phyloP scores from a whole-genome alignment of 2,888 invertebrate genomes.

The Hetaerina titia region DNA sequence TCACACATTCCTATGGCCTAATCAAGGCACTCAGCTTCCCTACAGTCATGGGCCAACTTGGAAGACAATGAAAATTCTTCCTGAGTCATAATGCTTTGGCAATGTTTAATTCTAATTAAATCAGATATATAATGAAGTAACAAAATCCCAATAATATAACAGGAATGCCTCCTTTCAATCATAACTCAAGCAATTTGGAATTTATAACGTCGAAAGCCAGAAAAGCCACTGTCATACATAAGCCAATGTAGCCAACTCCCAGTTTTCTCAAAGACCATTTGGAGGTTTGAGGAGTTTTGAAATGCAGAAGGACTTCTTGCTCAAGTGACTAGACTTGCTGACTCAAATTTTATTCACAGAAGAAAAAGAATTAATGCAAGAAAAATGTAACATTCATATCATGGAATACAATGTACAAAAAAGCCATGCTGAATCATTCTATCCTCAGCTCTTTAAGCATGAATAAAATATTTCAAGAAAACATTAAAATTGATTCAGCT shows the following conservation, averaged over 20 bases:
- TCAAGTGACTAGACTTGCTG: slow-evolving; percentile 67
- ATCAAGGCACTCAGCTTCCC: slow-evolving; percentile 55
- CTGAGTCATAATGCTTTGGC: slow-evolving; percentile 54
- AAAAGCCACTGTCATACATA: not conserved
- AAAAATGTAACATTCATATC: slow-evolving; percentile 54
- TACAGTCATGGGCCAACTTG: slow-evolving; percentile 40
- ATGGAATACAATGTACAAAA: slow-evolving; percentile 59
- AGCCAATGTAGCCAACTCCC: not conserved
- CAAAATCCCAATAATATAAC: not conserved
- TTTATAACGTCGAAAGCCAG: not conserved
- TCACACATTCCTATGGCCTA: slow-evolving; percentile 45
- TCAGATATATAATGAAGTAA: slow-evolving; percentile 3
- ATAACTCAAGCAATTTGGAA: not conserved
- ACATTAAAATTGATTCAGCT: slow-evolving; percentile 50
- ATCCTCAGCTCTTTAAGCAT: slow-evolving; percentile 15
- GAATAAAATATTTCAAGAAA: slow-evolving; percentile 49
- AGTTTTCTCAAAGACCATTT: not conserved
- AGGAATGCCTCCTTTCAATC: slow-evolving; percentile 41
- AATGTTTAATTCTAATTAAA: slow-evolving; percentile 41
- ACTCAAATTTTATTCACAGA: slow-evolving; percentile 66
- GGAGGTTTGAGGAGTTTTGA: not conserved
- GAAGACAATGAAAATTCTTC: slow-evolving; percentile 57
- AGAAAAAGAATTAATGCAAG: slow-evolving; percentile 56
- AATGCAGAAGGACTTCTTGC: slow-evolving; percentile 39
- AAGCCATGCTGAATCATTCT: slow-evolving; percentile 52